A percentile compares a stretch with the other conserved stretches of the same genome.
Conservation (phyloP, 2,888 invertebrate species). For the Morpho deidamia region DNA sequence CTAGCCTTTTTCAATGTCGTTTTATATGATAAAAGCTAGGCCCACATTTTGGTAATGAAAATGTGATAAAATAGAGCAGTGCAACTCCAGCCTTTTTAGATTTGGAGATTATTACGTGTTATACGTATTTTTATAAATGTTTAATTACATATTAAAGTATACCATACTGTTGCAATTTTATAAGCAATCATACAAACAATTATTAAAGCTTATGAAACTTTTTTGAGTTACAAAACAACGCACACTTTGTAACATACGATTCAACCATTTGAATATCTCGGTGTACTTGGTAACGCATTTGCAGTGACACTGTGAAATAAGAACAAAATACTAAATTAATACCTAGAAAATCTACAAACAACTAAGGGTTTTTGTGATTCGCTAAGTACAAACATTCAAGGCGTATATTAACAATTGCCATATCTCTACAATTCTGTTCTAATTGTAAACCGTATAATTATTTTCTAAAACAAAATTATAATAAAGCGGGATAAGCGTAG, state of each 20-base stretch:
- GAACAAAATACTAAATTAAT: conserved; percentile 24
- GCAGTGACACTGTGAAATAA: conserved; percentile 46
- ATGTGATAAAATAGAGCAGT: conserved; percentile 36
- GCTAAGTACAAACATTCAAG: too few species aligned
- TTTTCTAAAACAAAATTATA: too few species aligned
- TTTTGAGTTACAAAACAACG: too few species aligned
- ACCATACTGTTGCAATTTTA: conserved; percentile 27
- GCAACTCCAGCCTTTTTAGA: conserved; percentile 27
- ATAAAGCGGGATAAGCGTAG: too few species aligned
- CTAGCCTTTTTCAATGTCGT: conserved; percentile 75
- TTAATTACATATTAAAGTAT: conserved; percentile 17
- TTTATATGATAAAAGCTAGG: conserved; percentile 68
- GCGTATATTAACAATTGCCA: too few species aligned
- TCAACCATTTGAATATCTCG: too few species aligned
- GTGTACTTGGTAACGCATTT: conserved; percentile 37
- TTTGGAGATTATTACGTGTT: conserved; percentile 28
- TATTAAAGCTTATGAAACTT: too few species aligned
- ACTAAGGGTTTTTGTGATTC: too few species aligned
- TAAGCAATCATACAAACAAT: too few species aligned
- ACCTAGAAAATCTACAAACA: not conserved
- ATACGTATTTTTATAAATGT: conserved; percentile 22
- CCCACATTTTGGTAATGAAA: conserved; percentile 54
- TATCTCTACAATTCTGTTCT: too few species aligned
- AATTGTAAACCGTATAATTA: too few species aligned
- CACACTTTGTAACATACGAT: too few species aligned